phyloP scores from a whole-genome alignment of 2,797 vertebrate genomes.

The Potorous gilbertii region DNA sequence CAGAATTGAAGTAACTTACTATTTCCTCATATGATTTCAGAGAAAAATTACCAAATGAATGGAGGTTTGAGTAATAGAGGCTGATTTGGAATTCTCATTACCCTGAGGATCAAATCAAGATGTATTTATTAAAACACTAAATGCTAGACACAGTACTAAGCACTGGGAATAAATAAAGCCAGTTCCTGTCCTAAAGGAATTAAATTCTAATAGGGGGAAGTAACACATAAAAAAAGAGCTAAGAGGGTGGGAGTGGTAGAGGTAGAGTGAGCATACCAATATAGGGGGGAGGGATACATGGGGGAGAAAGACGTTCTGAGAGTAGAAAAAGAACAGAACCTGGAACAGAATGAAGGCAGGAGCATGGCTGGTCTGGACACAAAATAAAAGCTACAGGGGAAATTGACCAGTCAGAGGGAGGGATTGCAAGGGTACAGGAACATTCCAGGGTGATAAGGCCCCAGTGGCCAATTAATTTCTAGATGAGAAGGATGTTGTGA shows the following conservation, averaged over 20 bases:
- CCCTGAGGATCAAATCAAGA: not conserved
- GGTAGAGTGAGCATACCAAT: not conserved
- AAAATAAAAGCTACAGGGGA: not conserved
- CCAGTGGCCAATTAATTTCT: not conserved
- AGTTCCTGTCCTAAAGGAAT: not conserved
- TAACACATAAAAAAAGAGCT: not conserved
- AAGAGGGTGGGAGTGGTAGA: not conserved
- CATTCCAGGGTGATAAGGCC: not conserved
- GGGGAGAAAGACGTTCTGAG: not conserved
- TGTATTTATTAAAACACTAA: not conserved
- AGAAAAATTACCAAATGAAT: not conserved
- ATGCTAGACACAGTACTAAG: not conserved
- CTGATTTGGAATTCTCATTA: not conserved
- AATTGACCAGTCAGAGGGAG: not conserved
- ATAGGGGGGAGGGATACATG: not conserved
- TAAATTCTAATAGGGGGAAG: not conserved
- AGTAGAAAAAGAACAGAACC: not conserved
- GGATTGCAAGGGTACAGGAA: not conserved
- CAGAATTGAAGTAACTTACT: not conserved
- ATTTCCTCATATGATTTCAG: not conserved
- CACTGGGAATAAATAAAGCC: not conserved
- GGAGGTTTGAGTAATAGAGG: not conserved
- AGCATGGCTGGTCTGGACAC: not conserved
- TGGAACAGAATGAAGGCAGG: not conserved
- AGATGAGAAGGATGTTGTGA: not conserved